Evolutionary conservation across 1,140 invertebrate species (phyloP).

Genomic region (Neodiprion virginianus): DNA sequence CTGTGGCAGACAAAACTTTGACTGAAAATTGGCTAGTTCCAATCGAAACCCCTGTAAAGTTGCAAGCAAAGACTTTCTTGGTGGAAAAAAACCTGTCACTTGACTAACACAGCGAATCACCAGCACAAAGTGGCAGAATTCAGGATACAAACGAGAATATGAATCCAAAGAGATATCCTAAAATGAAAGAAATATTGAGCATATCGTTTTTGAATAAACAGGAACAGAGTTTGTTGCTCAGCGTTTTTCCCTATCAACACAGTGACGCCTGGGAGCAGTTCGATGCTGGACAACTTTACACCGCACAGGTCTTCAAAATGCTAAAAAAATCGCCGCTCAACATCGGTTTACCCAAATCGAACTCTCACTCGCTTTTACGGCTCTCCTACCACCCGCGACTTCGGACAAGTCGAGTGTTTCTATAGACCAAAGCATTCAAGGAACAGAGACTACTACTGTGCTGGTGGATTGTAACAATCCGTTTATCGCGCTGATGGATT

Average conservation of each 20-base stretch:
- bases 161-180: too few relatives aligned
- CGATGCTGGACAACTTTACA: conserved; percentile 32
- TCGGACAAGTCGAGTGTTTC: conserved; percentile 32
- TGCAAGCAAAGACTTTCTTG: too few relatives aligned
- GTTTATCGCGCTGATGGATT: too few relatives aligned
- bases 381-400: conserved; percentile 30
- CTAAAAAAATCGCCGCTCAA: conserved; percentile 40
- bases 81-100: too few relatives aligned
- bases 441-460: background rate
- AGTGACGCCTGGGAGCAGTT: conserved; percentile 40
- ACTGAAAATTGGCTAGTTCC: too few relatives aligned
- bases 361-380: conserved; percentile 23
- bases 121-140: too few relatives aligned
- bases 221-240: background rate
- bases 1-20: too few relatives aligned
- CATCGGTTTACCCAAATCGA: conserved; percentile 40
- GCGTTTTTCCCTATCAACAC: background rate
- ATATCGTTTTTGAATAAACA: too few relatives aligned
- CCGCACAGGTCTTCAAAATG: conserved; percentile 41
- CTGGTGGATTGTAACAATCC: background rate
- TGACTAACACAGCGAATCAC: too few relatives aligned
- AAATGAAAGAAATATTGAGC: too few relatives aligned
- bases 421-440: background rate
- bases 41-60: too few relatives aligned
- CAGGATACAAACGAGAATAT: too few relatives aligned